Evolutionary conservation across 2,888 invertebrate species (phyloP), one percentile per base, ranked within the genome.

Genomic region (Sarcophaga rosellei): DNA sequence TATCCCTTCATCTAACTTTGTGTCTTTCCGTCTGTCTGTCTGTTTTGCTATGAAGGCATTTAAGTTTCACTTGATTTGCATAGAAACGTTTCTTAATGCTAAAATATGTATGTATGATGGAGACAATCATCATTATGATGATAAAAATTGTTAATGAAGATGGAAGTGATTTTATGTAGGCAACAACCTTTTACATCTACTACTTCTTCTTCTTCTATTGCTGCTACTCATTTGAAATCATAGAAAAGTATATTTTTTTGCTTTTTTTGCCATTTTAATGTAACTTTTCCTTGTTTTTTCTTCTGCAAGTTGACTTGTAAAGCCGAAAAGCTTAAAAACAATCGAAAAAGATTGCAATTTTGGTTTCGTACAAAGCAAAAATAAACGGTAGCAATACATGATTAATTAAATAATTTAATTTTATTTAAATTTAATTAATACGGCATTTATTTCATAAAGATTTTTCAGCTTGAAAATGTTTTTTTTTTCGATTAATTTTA

Each of bases 61-160:
- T 80, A 76, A 77, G 77, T 86, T 86, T 77, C 77, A 83, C 83
- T 81, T 81, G 81, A 83, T 83, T 83, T 86, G 83, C 86, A 83
- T 86, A 77, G 66, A 76, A 86, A 77, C 59, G 59, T 83, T 83
- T 57, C 15, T 11, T 47, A 47, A 47, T 47, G 47, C 15, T 47
- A 15, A 47, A 15, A 47, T 35, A 6, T 35, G 2, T 35, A 53
- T 2, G 17, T 15, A 12, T 4, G 17, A 53, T 17, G 53, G 17
- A 53, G 35, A 73, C 17, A 61, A 21, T 61, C 21, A 75, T 68
- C 21, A 53, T 44, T 23, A 63, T 61, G 69, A 81, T 61, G 61
- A 17, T 61, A 20, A 61, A 61, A 20, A n/a, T 20, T 61, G 21
- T 17, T 21, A 0, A 21, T 20, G 61, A 61, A n/a, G 17, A 61